A percentile compares a stretch with the other conserved stretches of the same genome.
Evolutionary conservation across 2,797 vertebrate genomes (phyloP).

Genomic region (Falco concolor): DNA sequence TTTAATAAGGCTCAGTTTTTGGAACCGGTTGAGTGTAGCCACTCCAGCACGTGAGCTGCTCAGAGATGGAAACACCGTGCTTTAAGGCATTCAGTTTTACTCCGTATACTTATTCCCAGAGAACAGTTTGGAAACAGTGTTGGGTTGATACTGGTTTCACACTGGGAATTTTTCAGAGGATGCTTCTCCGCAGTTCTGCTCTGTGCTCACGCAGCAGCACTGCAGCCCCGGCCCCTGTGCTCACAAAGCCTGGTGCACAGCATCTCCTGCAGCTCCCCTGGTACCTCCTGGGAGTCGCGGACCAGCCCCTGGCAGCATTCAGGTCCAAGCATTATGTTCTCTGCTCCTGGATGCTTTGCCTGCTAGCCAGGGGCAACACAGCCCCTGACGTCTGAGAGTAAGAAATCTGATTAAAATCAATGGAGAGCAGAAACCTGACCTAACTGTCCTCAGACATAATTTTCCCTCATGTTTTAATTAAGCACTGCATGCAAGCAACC

Average conservation of each 20-base stretch:
- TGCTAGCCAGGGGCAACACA: fast-evolving
- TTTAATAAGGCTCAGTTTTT: background rate
- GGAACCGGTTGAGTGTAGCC: fast-evolving
- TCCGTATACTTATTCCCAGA: fast-evolving
- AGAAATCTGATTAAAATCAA: background rate
- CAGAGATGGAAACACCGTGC: background rate
- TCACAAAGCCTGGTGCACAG: too few relatives aligned
- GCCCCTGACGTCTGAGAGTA: too few relatives aligned
- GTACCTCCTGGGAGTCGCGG: background rate
- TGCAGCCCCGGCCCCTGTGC: background rate
- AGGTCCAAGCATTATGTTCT: background rate
- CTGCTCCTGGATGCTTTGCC: background rate
- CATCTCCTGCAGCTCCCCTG: background rate
- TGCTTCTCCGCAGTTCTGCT: background rate
- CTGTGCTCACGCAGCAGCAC: background rate
- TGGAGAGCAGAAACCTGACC: background rate
- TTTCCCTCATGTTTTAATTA: background rate
- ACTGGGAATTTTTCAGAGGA: fast-evolving
- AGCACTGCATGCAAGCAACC: background rate
- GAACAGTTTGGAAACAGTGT: background rate
- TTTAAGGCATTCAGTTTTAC: background rate
- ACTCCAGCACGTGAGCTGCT: fast-evolving
- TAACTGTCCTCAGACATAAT: too few relatives aligned
- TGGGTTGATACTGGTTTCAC: background rate
- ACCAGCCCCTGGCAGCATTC: fast-evolving